phyloP scores from a whole-genome alignment of 2,797 vertebrate species.

The Otolemur crassicaudatus region DNA sequence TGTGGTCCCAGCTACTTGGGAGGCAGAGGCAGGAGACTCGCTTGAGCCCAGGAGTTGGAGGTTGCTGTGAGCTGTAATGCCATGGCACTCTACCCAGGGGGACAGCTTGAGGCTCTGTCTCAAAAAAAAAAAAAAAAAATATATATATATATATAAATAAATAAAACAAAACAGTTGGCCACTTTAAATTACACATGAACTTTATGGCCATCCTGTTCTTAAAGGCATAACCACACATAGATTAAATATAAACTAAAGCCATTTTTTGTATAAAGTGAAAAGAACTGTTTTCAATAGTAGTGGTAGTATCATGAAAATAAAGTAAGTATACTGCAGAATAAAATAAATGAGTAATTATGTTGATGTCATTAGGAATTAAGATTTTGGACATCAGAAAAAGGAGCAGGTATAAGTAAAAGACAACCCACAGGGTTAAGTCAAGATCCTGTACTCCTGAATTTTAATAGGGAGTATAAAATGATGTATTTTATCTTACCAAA shows the following conservation, averaged over 20 bases:
- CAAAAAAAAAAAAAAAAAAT: too few species aligned
- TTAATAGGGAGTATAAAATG: neutral
- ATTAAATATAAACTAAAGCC: conserved; percentile 24
- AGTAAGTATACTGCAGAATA: neutral
- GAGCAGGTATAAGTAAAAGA: neutral
- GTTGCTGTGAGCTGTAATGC: too few species aligned
- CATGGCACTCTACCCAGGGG: too few species aligned
- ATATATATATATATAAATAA: neutral
- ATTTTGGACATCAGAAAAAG: neutral
- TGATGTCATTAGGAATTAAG: neutral
- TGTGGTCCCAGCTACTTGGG: too few species aligned
- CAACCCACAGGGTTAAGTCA: neutral
- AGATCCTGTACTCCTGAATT: neutral
- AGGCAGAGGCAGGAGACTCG: too few species aligned
- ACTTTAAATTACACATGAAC: too few species aligned
- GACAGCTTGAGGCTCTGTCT: too few species aligned
- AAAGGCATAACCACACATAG: neutral
- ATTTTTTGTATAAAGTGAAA: neutral
- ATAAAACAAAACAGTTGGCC: neutral
- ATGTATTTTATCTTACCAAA: neutral
- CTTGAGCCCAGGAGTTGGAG: too few species aligned
- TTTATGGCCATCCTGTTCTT: neutral
- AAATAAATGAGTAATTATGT: neutral
- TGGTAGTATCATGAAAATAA: neutral
- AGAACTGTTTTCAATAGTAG: neutral